Conservation (phyloP, 1,140 invertebrate species). For the Heliconius himera region DNA sequence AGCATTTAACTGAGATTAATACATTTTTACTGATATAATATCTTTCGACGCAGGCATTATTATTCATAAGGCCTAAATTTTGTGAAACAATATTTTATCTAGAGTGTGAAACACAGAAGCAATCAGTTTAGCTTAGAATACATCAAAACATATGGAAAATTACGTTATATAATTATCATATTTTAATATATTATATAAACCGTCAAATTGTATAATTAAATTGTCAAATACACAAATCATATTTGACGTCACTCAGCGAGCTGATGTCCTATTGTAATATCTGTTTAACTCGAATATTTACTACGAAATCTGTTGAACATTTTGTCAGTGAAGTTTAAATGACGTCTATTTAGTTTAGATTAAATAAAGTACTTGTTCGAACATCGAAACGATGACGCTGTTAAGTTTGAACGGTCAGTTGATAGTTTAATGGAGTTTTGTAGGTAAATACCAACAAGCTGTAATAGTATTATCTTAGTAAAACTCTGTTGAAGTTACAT, state of each 20-base stretch:
- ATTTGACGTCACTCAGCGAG: constrained; percentile 1
- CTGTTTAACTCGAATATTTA: background rate
- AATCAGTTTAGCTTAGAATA: background rate
- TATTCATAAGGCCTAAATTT: no score
- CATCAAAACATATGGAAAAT: background rate
- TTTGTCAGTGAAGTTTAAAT: constrained; percentile 22
- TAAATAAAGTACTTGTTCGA: background rate
- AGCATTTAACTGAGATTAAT: no score
- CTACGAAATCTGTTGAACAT: background rate
- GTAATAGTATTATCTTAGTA: background rate
- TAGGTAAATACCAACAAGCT: background rate
- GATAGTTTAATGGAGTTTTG: constrained; percentile 22
- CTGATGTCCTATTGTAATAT: background rate
- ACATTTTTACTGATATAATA: no score
- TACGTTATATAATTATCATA: background rate
- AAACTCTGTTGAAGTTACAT: background rate
- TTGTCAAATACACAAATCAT: constrained; percentile 6
- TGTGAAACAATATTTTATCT: no score
- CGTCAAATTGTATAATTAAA: background rate
- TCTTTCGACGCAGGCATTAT: no score
- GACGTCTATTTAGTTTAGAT: background rate
- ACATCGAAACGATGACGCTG: constrained; percentile 19
- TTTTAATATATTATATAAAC: background rate
- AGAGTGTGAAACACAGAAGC: no score
- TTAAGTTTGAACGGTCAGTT: constrained; percentile 19